A percentile compares a stretch with the other conserved stretches of the same genome.
phyloP scores from a whole-genome alignment of 2,797 vertebrate species.

The Lateolabrax maculatus region DNA sequence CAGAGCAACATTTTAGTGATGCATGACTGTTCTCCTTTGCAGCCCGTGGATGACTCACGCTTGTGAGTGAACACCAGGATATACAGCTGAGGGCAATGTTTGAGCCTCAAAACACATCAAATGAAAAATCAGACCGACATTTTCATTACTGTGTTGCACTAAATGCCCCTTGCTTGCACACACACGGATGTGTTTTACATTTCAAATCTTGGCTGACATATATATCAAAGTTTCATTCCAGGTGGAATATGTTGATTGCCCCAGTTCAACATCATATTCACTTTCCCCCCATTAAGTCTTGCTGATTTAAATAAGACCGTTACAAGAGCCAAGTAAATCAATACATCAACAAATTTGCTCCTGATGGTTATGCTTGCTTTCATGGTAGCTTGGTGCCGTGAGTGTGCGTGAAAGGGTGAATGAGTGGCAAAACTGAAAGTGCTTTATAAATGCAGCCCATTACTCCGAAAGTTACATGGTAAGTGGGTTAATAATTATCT shows the following conservation, averaged over 20 bases:
- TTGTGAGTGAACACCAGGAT: conserved; percentile 42
- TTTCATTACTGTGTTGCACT: conserved; percentile 12
- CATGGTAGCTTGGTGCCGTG: not conserved
- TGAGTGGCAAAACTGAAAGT: not conserved
- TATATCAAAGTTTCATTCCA: conserved; percentile 6
- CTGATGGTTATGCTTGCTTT: too few relatives aligned
- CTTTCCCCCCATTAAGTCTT: not conserved
- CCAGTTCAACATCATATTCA: not conserved
- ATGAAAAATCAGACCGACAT: conserved; percentile 32
- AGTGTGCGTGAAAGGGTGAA: not conserved
- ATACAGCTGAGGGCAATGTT: conserved; percentile 55
- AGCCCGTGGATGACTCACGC: conserved; percentile 65
- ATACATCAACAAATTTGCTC: not conserved
- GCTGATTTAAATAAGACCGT: conserved; percentile 7
- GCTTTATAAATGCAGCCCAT: not conserved
- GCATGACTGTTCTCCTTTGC: conserved; percentile 54
- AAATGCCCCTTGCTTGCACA: not conserved
- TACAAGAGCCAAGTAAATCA: not conserved
- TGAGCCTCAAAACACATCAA: conserved; percentile 53
- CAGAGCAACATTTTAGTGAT: conserved; percentile 58
- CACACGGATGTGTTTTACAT: not conserved
- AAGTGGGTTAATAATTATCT: not conserved
- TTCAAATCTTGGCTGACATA: conserved; percentile 19
- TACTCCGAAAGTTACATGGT: not conserved
- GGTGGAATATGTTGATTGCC: not conserved